A percentile compares a stretch with the other conserved stretches of the same genome.
Evolutionary conservation across 64 coral and sea anemone species (phyloP).

Genomic region (Astreopora myriophthalma): DNA sequence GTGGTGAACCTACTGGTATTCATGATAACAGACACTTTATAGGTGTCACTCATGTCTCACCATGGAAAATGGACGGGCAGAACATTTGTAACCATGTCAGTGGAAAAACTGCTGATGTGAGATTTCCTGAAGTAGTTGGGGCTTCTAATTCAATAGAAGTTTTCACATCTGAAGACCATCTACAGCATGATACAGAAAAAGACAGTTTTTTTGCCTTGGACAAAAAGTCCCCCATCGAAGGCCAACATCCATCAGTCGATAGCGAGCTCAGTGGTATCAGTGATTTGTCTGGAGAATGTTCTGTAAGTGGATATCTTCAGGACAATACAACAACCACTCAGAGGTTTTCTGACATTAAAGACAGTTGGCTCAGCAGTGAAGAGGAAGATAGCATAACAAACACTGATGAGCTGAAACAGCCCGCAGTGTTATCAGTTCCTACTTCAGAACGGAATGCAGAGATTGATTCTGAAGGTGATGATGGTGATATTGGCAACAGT

Average conservation of each 20-base stretch:
- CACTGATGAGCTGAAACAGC: background rate
- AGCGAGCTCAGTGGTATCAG: conserved; percentile 1
- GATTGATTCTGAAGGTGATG: background rate
- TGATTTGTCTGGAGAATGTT: conserved; percentile 33
- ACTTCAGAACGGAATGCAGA: background rate
- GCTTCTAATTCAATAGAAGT: background rate
- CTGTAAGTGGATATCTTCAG: conserved; percentile 34
- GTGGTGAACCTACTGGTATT: background rate
- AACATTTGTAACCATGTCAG: background rate
- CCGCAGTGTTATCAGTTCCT: background rate
- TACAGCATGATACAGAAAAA: background rate
- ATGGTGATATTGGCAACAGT: background rate
- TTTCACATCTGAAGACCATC: background rate
- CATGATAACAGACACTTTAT: background rate
- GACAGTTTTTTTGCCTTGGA: background rate
- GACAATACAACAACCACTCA: conserved; percentile 36
- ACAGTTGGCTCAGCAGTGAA: conserved; percentile 85
- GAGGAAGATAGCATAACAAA: conserved; percentile 29
- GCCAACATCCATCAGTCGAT: background rate
- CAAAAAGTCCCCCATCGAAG: background rate
- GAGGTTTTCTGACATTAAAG: conserved; percentile 58
- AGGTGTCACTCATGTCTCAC: background rate
- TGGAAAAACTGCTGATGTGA: background rate
- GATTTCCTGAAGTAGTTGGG: background rate
- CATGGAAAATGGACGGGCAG: background rate